Evolutionary conservation across 2,113 vertebrate species (phyloP).

Genomic region (Leptodactylus fuscus): DNA sequence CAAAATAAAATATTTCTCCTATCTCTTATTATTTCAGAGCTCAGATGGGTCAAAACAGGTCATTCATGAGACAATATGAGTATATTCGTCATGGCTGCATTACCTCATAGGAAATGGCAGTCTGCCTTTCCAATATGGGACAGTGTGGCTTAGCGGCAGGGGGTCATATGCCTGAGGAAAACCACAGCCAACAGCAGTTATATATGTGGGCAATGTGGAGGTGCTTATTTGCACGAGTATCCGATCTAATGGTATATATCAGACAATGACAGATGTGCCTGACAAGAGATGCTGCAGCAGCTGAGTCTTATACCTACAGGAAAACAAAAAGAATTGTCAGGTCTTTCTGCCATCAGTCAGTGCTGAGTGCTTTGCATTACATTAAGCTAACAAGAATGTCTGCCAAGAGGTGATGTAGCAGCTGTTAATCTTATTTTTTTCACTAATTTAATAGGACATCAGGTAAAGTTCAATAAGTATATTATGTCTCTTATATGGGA

Average conservation of each 20-base stretch:
- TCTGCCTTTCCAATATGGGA: neutral
- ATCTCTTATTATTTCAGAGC: slow-evolving; percentile 17
- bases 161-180: no score
- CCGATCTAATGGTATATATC: no score
- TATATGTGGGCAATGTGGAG: no score
- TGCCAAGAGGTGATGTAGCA: slow-evolving; percentile 1
- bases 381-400: neutral
- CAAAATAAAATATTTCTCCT: slow-evolving; percentile 11
- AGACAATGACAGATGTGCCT: neutral
- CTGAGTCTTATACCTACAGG: neutral
- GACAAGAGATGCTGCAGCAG: neutral
- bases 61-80: slow-evolving; percentile 6
- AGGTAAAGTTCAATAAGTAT: no score
- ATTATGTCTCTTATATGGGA: neutral
- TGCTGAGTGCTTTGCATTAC: no score
- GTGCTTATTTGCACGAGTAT: no score
- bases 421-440: neutral
- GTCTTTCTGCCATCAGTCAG: neutral
- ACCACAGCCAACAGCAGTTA: neutral
- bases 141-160: neutral
- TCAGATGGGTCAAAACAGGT: slow-evolving; percentile 26
- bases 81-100: neutral
- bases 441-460: no score
- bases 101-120: slow-evolving; percentile 20
- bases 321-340: no score